Evolutionary conservation across 2,113 vertebrate species (phyloP), one percentile per base, ranked within the genome.

Genomic region (Urocolius indicus): DNA sequence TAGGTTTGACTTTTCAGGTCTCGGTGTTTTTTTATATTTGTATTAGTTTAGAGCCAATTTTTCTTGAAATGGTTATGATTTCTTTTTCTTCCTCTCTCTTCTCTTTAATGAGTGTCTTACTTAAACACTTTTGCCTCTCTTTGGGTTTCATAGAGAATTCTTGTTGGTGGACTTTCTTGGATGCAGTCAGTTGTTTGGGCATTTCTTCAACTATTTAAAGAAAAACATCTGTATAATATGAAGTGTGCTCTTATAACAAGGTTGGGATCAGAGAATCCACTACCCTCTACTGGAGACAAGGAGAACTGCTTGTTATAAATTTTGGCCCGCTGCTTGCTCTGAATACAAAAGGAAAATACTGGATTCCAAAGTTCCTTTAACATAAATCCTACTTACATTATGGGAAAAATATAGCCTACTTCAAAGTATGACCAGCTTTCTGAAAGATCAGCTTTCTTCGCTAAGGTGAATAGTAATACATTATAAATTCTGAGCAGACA

Each of bases 211-310:
- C 30, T 62, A 27, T 48, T 83, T 92, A 90, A 95, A 94, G 77
- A 27, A 95, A 93, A 93, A 15, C 93, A 95, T 62, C 78, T 82
- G 86, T 89, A 41, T 91, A 76, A 61, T 43, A 58, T 8, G 8
- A 89, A 89, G 36, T 76, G 74, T 66, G n/a, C 24, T 75, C 79
- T 82, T 30, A 54, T 75, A 93, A 46, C 62, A 65, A 67, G 11
- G 11, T 29, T 66, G n/a, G 16, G 78, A 65, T 57, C 66, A 94
- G 69, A 87, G 74, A 66, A 61, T 87, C 49, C 87, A 62, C 93
- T 91, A 75, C 93, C 93, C 93, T 95, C 95, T 96, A 43, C 89
- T 87, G 93, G 91, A 93, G 74, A 76, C 27, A 82, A 69, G 54
- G 54, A 73, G 91, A 91, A 93, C 22, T 95, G 66, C 77, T 80